phyloP scores from a whole-genome alignment of 1,140 invertebrate genomes.

The Drosophila arizonae region DNA sequence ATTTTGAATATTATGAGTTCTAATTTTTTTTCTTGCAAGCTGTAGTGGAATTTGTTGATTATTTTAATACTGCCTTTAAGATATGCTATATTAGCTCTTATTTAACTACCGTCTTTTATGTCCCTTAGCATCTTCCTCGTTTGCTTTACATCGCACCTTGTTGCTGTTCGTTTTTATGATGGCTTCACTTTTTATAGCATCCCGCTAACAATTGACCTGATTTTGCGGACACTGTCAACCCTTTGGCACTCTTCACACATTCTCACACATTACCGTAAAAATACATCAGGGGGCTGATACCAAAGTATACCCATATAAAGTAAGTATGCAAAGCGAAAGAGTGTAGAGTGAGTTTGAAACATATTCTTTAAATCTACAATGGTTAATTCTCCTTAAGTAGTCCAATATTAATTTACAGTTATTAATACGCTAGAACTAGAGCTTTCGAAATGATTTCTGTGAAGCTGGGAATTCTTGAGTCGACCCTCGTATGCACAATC shows the following conservation, averaged over 20 bases:
- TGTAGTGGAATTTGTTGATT: background rate
- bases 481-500: conserved; percentile 36
- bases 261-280: background rate
- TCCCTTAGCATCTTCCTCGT: conserved; percentile 25
- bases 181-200: conserved; percentile 58
- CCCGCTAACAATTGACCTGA: conserved; percentile 77
- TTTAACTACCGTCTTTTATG: conserved; percentile 15
- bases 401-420: too few species aligned
- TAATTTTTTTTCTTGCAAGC: too few species aligned
- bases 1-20: background rate
- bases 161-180: conserved; percentile 40
- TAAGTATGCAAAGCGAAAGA: background rate
- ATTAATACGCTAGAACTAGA: too few species aligned
- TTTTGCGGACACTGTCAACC: conserved; percentile 70
- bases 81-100: conserved; percentile 49
- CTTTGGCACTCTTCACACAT: conserved; percentile 53
- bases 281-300: conserved; percentile 16
- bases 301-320: background rate
- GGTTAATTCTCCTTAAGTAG: too few species aligned
- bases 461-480: background rate
- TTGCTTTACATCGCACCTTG: conserved; percentile 13
- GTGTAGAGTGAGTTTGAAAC: too few species aligned
- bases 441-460: background rate
- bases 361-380: too few species aligned
- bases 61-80: conserved; percentile 40